Percentiles rank a stretch among this genome's conserved stretches.
Evolutionary conservation across 2,113 vertebrate genomes (phyloP).

Genomic region (Sylvietta virens): DNA sequence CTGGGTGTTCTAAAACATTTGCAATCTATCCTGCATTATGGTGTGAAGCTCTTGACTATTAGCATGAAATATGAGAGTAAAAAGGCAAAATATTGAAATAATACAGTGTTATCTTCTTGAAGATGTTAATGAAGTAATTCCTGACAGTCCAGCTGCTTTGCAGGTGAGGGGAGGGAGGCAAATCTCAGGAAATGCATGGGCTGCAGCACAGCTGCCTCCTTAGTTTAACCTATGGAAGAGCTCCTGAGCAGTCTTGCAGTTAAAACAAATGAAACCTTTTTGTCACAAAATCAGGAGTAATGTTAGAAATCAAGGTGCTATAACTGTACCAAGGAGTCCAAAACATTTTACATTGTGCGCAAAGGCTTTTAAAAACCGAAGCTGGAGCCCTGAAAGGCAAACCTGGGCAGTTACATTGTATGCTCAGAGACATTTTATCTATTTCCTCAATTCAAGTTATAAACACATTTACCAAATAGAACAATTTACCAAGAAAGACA

Average conservation of each 20-base stretch:
- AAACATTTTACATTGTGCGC: not conserved
- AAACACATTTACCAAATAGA: not conserved
- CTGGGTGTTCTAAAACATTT: not conserved
- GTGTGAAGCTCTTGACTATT: not conserved
- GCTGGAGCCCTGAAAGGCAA: slow-evolving; percentile 35
- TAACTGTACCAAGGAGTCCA: not conserved
- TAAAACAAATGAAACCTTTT: not conserved
- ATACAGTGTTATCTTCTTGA: not conserved
- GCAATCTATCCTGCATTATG: not conserved
- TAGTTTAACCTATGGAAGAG: not conserved
- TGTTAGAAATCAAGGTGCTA: not conserved
- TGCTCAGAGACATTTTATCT: not conserved
- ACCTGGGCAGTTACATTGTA: not conserved
- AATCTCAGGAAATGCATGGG: not conserved
- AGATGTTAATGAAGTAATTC: not conserved
- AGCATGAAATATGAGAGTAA: not conserved
- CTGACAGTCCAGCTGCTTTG: not conserved
- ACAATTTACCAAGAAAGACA: not conserved
- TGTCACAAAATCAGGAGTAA: not conserved
- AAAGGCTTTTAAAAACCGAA: not conserved
- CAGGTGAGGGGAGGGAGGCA: not conserved
- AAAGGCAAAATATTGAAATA: not conserved
- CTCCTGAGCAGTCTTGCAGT: not conserved
- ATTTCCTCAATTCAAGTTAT: not conserved
- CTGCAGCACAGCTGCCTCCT: not conserved